phyloP scores from a whole-genome alignment of 2,113 vertebrate genomes.

The Laticauda colubrina region DNA sequence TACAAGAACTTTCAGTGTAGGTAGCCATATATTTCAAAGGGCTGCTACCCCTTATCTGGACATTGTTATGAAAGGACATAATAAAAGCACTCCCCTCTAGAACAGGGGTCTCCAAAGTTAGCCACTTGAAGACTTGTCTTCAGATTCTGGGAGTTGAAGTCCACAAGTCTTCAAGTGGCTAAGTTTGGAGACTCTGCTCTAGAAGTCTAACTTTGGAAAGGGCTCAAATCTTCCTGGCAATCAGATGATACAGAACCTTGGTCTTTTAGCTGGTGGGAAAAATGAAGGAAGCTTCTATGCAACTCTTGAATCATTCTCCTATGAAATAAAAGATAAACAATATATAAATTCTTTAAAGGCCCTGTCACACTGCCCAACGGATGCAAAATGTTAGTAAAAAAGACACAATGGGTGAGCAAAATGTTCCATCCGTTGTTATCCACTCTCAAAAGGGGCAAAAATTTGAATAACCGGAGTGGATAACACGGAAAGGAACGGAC shows the following conservation, averaged over 20 bases:
- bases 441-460: no score
- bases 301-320: neutral
- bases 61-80: neutral
- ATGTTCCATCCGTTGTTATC: no score
- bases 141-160: no score
- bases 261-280: neutral
- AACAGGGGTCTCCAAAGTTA: neutral
- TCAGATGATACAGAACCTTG: neutral
- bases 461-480: no score
- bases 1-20: neutral
- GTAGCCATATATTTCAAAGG: constrained; percentile 6
- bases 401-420: no score
- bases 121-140: no score
- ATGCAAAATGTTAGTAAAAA: no score
- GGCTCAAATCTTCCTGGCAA: neutral
- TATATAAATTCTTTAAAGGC: neutral
- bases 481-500: no score
- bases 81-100: neutral
- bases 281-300: neutral
- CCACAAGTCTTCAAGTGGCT: no score
- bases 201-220: neutral
- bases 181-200: no score
- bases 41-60: neutral
- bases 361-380: no score
- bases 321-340: neutral